These are phyloP conservation scores for Spicauda simplicius DNA, from an alignment of 2,888 invertebrate genomes.

Conservation along the genomic window DNA sequence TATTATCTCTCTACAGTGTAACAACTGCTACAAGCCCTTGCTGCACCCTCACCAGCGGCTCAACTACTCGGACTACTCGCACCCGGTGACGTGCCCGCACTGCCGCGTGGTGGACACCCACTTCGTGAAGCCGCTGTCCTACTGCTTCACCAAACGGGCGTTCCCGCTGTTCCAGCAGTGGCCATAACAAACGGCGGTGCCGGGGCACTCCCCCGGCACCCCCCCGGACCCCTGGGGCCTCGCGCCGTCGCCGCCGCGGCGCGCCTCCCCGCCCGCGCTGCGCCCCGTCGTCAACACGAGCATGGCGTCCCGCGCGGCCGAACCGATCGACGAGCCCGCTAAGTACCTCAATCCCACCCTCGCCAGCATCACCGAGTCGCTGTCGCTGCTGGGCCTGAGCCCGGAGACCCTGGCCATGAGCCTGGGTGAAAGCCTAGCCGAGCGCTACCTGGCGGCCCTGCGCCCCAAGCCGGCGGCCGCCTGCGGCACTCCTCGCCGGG, in stretches of 20 bases:
- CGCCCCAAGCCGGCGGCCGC: slow-evolving; percentile 64
- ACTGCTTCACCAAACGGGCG: slow-evolving; percentile 92
- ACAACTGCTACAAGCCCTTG: slow-evolving; percentile 95
- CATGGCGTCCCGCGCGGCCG: slow-evolving; percentile 71
- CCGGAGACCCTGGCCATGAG: slow-evolving; percentile 76
- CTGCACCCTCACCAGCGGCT: slow-evolving; percentile 94
- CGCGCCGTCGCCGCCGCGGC: slow-evolving; percentile 72
- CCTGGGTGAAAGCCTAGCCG: slow-evolving; percentile 77
- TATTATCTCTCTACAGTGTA: slow-evolving; percentile 88
- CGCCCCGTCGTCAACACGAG: slow-evolving; percentile 82
- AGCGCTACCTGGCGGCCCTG: slow-evolving; percentile 73
- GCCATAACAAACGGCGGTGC: slow-evolving; percentile 94
- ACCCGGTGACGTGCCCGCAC: slow-evolving; percentile 95
- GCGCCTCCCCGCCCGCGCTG: slow-evolving; percentile 73
- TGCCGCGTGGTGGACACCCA: slow-evolving; percentile 96
- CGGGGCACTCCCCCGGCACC: slow-evolving; percentile 85
- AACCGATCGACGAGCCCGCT: slow-evolving; percentile 57
- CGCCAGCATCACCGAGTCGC: slow-evolving; percentile 74
- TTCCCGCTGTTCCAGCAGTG: slow-evolving; percentile 89
- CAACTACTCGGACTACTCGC: slow-evolving; percentile 98
- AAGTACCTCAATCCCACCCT: slow-evolving; percentile 66
- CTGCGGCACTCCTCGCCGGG: slow-evolving; percentile 62
- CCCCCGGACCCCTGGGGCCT: slow-evolving; percentile 70
- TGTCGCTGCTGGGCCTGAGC: slow-evolving; percentile 72
- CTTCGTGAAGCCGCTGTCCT: slow-evolving; percentile 95